Percentiles rank a stretch among this genome's conserved stretches.
phyloP scores from a whole-genome alignment of 1,140 invertebrate species.

The Drosophila mayri region DNA sequence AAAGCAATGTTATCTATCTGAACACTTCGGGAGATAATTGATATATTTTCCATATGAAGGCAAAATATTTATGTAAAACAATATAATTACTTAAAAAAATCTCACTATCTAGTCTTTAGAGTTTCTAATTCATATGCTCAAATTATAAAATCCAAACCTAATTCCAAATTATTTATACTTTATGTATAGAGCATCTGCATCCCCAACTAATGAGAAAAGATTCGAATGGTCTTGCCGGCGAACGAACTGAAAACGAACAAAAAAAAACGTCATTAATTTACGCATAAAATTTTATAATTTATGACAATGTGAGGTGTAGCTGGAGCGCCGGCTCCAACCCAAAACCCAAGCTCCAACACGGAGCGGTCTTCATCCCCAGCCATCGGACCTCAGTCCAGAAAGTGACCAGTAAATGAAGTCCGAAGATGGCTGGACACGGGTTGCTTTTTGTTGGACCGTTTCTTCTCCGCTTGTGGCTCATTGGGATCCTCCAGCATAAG shows the following conservation, averaged over 20 bases:
- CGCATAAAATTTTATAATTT: conserved; percentile 85
- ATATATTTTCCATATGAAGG: too few relatives aligned
- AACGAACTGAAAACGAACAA: conserved; percentile 35
- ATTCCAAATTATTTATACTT: not conserved
- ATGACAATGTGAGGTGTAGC: conserved; percentile 82
- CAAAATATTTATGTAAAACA: too few relatives aligned
- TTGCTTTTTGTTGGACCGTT: conserved; percentile 19
- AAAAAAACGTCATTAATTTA: conserved; percentile 82
- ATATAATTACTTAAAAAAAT: not conserved
- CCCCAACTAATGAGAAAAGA: conserved; percentile 30
- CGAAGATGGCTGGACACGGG: conserved; percentile 24
- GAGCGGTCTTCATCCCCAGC: conserved; percentile 19
- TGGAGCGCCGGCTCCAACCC: conserved; percentile 72
- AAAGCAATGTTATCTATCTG: not conserved
- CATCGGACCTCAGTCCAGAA: conserved; percentile 28
- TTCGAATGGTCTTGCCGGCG: conserved; percentile 43
- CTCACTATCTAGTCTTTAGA: not conserved
- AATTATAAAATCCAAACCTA: not conserved
- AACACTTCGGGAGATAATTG: accelerated
- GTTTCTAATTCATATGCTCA: not conserved
- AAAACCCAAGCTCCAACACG: conserved; percentile 34
- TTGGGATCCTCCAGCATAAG: conserved; percentile 40
- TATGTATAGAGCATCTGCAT: conserved; percentile 15
- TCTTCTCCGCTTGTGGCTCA: conserved; percentile 19
- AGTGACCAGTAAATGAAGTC: conserved; percentile 61